Base-by-base conservation (phyloP, 2,113 vertebrate genomes). In the Dasyprocta punctata region DNA sequence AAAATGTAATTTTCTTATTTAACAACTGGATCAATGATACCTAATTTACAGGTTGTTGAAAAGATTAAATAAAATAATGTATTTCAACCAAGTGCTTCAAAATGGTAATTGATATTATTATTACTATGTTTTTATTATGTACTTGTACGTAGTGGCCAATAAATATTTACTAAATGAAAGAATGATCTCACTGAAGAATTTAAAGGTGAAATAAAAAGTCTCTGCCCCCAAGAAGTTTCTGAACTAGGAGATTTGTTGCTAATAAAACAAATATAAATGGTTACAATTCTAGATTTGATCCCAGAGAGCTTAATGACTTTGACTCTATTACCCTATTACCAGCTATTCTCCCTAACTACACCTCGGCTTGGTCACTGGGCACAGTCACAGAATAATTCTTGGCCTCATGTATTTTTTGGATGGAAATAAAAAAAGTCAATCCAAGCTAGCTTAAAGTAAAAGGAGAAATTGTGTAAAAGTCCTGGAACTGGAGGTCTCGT, bases 201-300 rank as follows among this genome's bases (percentile, higher is more conserved):
- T 78, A 86, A 33, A 88, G 56, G 52, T 90, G 30, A 93, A 96
- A 82, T 77, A 84, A 13, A 44, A 85, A 84, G 30, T 93, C 44
- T 92, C 30, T 92, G 52, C 36, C 30, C 71, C 89, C 9, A 33
- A 44, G n/a, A 47, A 19, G 86, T 71, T 94, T 94, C 58, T 47
- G 63, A 71, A 49, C 22, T 52, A 49, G 30, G 38, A 95, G 67
- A 75, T 88, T 92, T 44, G 81, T 69, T 84, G 22, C 63, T 49
- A 89, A 90, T 94, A 88, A 96, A 92, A 69, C 85, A 71, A 95
- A 86, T 58, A 77, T 56, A 96, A 80, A 61, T 61, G 16, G 58
- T 26, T 52, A n/a, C 5, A 71, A 12, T 54, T 97, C 38, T 93
- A 89, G 38, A 33, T 89, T 78, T 92, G 19, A 52, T 63, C 60